A percentile compares a stretch with the other conserved stretches of the same genome.
Evolutionary conservation across 2,113 vertebrate genomes (phyloP).

Genomic region (Paramormyrops kingsleyae): DNA sequence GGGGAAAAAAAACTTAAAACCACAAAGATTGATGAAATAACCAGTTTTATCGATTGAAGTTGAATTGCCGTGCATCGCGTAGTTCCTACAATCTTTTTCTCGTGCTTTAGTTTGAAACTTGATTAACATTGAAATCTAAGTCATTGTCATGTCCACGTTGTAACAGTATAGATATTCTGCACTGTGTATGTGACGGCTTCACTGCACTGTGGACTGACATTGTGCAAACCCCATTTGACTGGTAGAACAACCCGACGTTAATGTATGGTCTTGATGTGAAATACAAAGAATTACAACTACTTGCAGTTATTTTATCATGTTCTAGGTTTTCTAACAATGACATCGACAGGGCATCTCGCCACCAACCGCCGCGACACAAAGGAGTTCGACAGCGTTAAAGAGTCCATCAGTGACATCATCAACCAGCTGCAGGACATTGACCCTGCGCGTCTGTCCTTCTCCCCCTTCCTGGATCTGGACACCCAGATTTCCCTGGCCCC

Average conservation of each 20-base stretch:
- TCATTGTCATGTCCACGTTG: background rate
- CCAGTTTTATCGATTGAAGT: background rate
- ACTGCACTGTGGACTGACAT: background rate
- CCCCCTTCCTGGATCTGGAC: constrained; percentile 68
- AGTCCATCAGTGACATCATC: constrained; percentile 65
- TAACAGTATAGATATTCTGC: background rate
- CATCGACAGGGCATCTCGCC: constrained; percentile 50
- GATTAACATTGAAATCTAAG: background rate
- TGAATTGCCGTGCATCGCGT: background rate
- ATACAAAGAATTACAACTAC: background rate
- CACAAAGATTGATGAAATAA: background rate
- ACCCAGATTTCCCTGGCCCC: constrained; percentile 67
- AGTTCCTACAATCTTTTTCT: background rate
- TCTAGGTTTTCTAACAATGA: constrained; percentile 53
- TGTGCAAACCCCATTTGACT: background rate
- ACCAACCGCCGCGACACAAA: constrained; percentile 47
- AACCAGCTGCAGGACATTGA: constrained; percentile 69
- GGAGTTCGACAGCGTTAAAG: constrained; percentile 65
- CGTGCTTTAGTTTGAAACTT: background rate
- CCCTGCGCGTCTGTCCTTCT: constrained; percentile 64
- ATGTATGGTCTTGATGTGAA: background rate
- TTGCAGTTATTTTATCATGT: background rate
- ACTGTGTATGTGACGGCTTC: background rate
- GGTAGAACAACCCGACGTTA: background rate
- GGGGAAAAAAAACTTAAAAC: constrained; percentile 1